Conservation (phyloP, 2,113 vertebrate species). For the Rhinoptilus africanus region DNA sequence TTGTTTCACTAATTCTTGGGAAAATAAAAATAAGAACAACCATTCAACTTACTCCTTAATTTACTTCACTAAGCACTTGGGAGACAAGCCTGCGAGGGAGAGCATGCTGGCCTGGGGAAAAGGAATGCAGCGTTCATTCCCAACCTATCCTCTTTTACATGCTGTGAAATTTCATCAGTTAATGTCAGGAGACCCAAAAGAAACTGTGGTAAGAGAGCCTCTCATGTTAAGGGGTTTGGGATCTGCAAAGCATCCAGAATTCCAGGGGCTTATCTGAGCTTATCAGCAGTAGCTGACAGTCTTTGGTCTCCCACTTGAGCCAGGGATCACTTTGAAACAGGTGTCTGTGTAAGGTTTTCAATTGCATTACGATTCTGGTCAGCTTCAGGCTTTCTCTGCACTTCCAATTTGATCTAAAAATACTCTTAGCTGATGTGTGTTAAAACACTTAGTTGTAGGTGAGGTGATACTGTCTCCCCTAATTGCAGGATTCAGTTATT, state of each 20-base stretch:
- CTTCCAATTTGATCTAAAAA: slow-evolving; percentile 36
- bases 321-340: slow-evolving; percentile 1
- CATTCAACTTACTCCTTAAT: slow-evolving; percentile 46
- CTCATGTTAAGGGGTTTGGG: not conserved
- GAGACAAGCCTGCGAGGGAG: not conserved
- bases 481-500: not conserved
- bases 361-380: slow-evolving; percentile 31
- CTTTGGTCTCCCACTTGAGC: slow-evolving; percentile 4
- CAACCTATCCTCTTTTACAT: not conserved
- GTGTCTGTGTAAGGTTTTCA: slow-evolving; percentile 3
- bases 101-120: not conserved
- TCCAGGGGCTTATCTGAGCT: slow-evolving; percentile 30
- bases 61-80: slow-evolving; percentile 17
- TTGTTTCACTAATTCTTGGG: slow-evolving; percentile 20
- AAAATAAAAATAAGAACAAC: slow-evolving; percentile 34
- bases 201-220: not conserved
- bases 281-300: not conserved
- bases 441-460: not conserved
- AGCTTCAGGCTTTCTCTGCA: not conserved
- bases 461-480: not conserved
- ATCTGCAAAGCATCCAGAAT: not conserved
- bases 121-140: not conserved
- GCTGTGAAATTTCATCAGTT: not conserved
- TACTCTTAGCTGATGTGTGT: not conserved
- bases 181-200: not conserved